Base-by-base conservation (phyloP, 2,888 invertebrate genomes). In the Orthosia incerta region DNA sequence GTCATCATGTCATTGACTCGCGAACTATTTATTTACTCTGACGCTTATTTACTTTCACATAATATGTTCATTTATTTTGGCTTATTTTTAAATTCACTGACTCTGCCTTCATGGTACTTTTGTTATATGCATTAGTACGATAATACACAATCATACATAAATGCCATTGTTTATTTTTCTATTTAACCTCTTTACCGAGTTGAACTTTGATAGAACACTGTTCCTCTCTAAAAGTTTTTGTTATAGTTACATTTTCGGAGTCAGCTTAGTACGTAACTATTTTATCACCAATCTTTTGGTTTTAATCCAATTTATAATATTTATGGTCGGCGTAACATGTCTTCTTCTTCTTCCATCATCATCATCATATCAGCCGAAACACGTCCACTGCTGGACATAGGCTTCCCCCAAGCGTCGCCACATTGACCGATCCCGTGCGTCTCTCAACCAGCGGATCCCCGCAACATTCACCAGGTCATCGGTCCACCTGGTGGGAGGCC, bases 1-100 rank as follows among this genome's bases (percentile, higher is more conserved):
- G 51, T 61, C 48, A 31, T 56, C 50, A 18, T 65, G 76, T 68
- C 71, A 63, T 73, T 76, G 70, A 76, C 82, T 46, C 31, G 48
- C 13, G 9, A 67, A 67, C 39, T 60, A 73, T 76, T 67, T 61
- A 56, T 53, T 65, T 45, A 51, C 13, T 23, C 15, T 62, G 67
- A 59, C 67, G n/a, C 56, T 71, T 71, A 53, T 75, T 74, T 76
- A 69, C 56, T 66, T 64, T 70, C 57, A 56, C 56, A 31, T 13
- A n/a, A 39, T 16, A 7, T 15, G 7, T 3, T n/a, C 9, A 45
- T 55, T 50, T 46, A 18, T 18, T 56, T 64, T 50, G 11, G 15
- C 13, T 56, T 39, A 50, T n/a, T 48, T 64, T 55, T 23, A 55
- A 31, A 65, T n/a, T 57, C 64, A 64, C 48, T 74, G 46, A 57